Evolutionary conservation across 2,888 invertebrate species (phyloP).

Genomic region (Celastrina argiolus): DNA sequence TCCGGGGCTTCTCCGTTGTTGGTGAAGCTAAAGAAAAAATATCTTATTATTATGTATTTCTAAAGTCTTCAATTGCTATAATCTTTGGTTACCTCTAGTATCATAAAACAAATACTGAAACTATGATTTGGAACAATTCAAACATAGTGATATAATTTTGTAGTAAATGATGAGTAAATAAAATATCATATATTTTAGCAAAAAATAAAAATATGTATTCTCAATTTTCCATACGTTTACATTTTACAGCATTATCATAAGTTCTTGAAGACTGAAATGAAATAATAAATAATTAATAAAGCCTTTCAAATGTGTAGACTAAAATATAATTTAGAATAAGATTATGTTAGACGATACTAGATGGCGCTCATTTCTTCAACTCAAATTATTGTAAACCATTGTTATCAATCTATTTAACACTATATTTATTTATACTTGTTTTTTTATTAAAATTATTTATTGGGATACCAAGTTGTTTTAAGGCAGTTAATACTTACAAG

Average conservation of each 20-base stretch:
- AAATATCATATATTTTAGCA: not conserved
- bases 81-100: not conserved
- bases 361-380: not conserved
- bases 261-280: not conserved
- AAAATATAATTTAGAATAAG: too few species aligned
- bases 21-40: not conserved
- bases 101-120: not conserved
- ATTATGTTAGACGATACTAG: too few species aligned
- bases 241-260: not conserved
- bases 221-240: not conserved
- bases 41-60: too few species aligned
- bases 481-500: slow-evolving; percentile 37
- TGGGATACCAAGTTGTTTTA: too few species aligned
- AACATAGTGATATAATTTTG: too few species aligned
- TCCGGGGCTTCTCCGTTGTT: not conserved
- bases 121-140: not conserved
- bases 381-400: not conserved
- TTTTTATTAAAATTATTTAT: too few species aligned
- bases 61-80: not conserved
- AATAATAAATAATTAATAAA: not conserved
- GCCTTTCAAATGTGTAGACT: too few species aligned
- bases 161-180: not conserved
- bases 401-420: too few species aligned
- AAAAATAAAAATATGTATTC: not conserved
- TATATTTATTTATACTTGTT: too few species aligned